phyloP scores from a whole-genome alignment of 2,113 vertebrate species.

The Ictidomys tridecemlineatus region DNA sequence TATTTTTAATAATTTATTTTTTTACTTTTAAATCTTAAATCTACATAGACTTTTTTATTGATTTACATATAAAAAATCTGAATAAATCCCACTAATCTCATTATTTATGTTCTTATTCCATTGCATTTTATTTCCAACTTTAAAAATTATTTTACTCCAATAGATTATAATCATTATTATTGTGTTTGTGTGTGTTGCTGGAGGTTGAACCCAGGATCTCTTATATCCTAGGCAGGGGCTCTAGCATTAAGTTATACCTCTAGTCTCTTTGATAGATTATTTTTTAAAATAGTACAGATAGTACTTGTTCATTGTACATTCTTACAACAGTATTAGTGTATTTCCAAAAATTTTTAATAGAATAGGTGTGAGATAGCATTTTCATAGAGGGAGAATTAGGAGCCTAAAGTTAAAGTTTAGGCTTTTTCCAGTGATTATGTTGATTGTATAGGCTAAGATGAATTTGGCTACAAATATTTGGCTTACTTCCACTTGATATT shows the following conservation, averaged over 20 bases:
- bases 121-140: slow-evolving; percentile 24
- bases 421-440: background rate
- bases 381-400: background rate
- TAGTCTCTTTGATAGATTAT: background rate
- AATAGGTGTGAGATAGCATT: background rate
- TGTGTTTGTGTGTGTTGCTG: background rate
- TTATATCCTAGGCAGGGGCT: background rate
- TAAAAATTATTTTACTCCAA: background rate
- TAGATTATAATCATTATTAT: background rate
- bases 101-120: slow-evolving; percentile 11
- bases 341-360: background rate
- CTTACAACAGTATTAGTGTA: background rate
- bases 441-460: background rate
- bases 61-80: background rate
- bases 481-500: background rate
- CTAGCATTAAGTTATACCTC: background rate
- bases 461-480: background rate
- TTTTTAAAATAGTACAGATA: background rate
- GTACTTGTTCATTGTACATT: background rate
- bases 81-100: background rate
- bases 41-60: background rate
- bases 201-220: too few species aligned
- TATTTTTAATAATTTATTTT: slow-evolving; percentile 11
- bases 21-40: background rate
- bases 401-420: background rate